phyloP scores from a whole-genome alignment of 2,888 invertebrate species.

The Caenorhabditis sp. region DNA sequence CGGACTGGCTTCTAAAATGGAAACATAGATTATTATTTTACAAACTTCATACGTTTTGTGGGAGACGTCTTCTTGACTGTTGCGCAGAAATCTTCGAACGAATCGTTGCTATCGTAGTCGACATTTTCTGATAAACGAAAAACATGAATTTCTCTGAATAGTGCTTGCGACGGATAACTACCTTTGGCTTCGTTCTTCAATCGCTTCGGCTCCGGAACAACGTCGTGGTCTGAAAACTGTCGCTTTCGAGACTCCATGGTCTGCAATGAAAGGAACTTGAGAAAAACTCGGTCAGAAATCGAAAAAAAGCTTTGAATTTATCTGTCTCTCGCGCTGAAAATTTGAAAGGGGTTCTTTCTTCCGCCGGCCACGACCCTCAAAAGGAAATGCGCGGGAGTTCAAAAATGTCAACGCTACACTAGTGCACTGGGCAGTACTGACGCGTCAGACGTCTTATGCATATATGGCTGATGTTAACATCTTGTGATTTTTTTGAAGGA shows the following conservation, averaged over 20 bases:
- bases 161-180: neutral
- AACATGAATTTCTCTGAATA: neutral
- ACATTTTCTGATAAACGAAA: slow-evolving; percentile 20
- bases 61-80: neutral
- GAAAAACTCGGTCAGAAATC: neutral
- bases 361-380: neutral
- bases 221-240: neutral
- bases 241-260: slow-evolving; percentile 48
- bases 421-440: neutral
- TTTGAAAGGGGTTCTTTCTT: neutral
- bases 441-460: too few species aligned
- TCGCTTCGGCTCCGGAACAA: slow-evolving; percentile 2
- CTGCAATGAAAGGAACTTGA: neutral
- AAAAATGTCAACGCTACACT: neutral
- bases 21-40: neutral
- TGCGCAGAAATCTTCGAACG: slow-evolving; percentile 49
- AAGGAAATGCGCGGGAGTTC: slow-evolving; percentile 6
- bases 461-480: too few species aligned
- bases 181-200: slow-evolving; percentile 7
- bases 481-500: too few species aligned
- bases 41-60: slow-evolving; percentile 1
- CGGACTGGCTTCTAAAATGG: slow-evolving; percentile 30
- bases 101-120: slow-evolving; percentile 47
- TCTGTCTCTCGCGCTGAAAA: neutral
- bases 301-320: neutral